Base-by-base conservation (phyloP, 2,113 vertebrate genomes). In the Peucedramus taeniatus region DNA sequence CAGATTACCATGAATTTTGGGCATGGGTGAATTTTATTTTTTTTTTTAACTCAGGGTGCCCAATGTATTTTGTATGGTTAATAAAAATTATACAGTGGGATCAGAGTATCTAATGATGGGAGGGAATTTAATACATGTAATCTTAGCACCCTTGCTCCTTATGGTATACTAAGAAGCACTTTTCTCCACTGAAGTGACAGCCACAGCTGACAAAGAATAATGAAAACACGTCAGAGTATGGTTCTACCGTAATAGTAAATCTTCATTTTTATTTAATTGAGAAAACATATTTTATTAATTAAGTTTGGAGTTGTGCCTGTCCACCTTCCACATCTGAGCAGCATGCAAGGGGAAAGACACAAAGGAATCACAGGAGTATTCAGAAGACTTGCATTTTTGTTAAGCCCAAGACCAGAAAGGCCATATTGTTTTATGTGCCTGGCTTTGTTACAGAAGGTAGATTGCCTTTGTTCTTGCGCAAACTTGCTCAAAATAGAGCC, bases 251-350 rank as follows among this genome's bases (percentile, higher is more conserved):
- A 79, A 72, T 33, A 94, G 91, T 89, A 91, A 96, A 95, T 76
- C 88, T 93, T 95, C 45, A 87, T 94, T 94, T 97, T 83, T 90
- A 93, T 96, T 97, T 93, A 95, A 93, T 94, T 84, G 78, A 96
- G 82, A 93, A 89, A 89, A 71, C 27, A 35, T 94, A 24, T 86
- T 95, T 96, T 95, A 95, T 96, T 97, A 19, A 94, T 97, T 77
- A 83, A 18, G 50, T 70, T 81, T 59, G 49, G 76, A 89, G 60
- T 40, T 78, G 18, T 77, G 89, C 57, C 71, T 92, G 37, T 64
- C 47, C 50, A 92, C 35, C 53, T 63, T 92, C 56, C 71, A 74
- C 50, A 69, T 75, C 18, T 86, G 45, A 95, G 51, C 51, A 72
- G 53, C 39, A 64, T 40, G 68, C 3, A n/a, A 72, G 26, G 23